Percentiles rank a stretch among this genome's conserved stretches.
Conservation (phyloP, 2,113 vertebrate species). For the Pollimyrus isidori region DNA sequence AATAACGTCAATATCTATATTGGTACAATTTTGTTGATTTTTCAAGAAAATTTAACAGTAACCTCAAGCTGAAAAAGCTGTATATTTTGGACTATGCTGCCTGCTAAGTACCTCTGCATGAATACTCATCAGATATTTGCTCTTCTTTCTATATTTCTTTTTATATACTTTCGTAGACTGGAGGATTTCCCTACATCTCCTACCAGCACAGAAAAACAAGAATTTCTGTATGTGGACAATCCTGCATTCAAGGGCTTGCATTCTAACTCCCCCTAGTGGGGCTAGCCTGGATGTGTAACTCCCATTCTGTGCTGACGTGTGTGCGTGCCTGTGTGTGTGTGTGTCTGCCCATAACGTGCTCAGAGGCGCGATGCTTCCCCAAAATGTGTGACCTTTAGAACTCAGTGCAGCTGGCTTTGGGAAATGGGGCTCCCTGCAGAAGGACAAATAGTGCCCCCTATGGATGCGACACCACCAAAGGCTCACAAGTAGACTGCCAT, state of each 20-base stretch:
- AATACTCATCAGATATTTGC: conserved; percentile 64
- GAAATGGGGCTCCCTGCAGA: neutral
- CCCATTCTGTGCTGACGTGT: neutral
- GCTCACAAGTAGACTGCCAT: neutral
- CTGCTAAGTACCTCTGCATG: conserved; percentile 28
- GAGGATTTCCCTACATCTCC: conserved; percentile 99
- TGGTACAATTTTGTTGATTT: neutral
- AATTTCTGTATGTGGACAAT: conserved; percentile 95
- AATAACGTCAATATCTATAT: neutral
- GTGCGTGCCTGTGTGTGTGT: neutral
- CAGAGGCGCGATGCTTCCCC: neutral
- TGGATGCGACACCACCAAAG: neutral
- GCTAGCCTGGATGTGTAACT: conserved; percentile 1
- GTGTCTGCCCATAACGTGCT: neutral
- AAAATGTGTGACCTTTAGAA: neutral
- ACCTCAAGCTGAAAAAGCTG: neutral
- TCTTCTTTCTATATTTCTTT: conserved; percentile 64
- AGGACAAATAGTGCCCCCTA: neutral
- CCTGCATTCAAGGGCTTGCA: conserved; percentile 47
- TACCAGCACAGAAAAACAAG: conserved; percentile 99
- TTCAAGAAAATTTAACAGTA: neutral
- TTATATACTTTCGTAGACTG: conserved; percentile 81
- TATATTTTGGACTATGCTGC: conserved; percentile 7
- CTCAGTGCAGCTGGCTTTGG: neutral
- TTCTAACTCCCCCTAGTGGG: neutral